Evolutionary conservation across 1,140 invertebrate species (phyloP), one percentile per base, ranked within the genome.

Genomic region (Trichonephila inaurata): DNA sequence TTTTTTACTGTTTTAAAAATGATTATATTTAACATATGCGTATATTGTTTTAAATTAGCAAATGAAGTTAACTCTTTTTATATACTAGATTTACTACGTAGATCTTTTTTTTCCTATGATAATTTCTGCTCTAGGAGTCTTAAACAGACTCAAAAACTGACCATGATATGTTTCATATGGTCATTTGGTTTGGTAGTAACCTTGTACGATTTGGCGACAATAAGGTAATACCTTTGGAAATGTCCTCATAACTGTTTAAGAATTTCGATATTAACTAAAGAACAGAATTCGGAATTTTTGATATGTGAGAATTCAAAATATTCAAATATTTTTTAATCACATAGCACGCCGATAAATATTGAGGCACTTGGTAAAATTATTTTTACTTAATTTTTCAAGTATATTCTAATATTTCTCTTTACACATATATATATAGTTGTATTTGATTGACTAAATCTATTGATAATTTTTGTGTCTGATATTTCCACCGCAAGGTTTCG

Each of bases 311-410:
- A 40, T 77, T 33, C 18, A 77, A 18, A 40, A 33, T 18, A 33
- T 77, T 33, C 28, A 77, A 19, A 64, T 19, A 18, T 14, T 77
- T 33, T 77, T 77, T 77, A 77, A 28, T 33, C 66, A 77, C 28
- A 33, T 77, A 33, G 28, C 16, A 18, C 28, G 72, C 28, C 16
- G 28, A 77, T 33, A 77, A 40, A 33, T 40, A 77, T 18, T 40
- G 72, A 77, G 72, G 72, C 72, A 77, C 72, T 77, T 77, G 72
- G 33, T 28, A 77, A 77, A 77, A 33, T 77, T 77, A 69, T 2
- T 24, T 77, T 16, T 33, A 77, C 28, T 33, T 77, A 33, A 18
- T 28, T 77, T 28, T 40, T 4, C 72, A 77, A 18, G 28, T 33
- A 28, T 28, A 40, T 51, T 77, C 33, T 77, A 77, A 40, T 33